These are phyloP conservation scores for Cyclopterus lumpus DNA, from an alignment of 2,797 vertebrate species.

Conservation along the genomic window DNA sequence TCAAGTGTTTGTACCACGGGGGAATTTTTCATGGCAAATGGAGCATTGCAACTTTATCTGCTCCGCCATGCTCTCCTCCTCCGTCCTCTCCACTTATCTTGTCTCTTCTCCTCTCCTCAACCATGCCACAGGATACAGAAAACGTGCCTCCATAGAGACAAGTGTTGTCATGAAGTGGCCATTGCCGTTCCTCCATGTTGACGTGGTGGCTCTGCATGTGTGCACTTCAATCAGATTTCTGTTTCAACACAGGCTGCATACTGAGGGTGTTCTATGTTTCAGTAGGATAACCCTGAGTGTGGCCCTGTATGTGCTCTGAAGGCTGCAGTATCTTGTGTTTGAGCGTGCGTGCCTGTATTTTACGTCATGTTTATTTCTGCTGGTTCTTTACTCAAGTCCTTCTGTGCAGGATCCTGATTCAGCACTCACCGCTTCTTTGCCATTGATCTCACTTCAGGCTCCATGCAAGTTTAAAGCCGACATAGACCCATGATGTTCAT, in stretches of 20 bases:
- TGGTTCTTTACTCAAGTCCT: not conserved
- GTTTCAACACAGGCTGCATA: not conserved
- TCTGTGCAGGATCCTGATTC: not conserved
- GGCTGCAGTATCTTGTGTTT: not conserved
- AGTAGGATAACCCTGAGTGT: not conserved
- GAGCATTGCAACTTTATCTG: constrained; percentile 67
- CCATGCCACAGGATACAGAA: constrained; percentile 31
- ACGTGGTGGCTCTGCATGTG: constrained; percentile 11
- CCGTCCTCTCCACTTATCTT: constrained; percentile 72
- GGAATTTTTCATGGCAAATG: constrained; percentile 69
- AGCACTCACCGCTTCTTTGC: constrained; percentile 7
- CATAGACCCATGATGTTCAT: not conserved
- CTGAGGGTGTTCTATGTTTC: not conserved
- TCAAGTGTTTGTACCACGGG: constrained; percentile 59
- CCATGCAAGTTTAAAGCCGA: not conserved
- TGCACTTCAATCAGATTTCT: not conserved
- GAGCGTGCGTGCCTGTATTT: not conserved
- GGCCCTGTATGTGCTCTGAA: not conserved
- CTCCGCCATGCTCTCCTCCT: constrained; percentile 52
- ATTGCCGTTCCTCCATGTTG: not conserved
- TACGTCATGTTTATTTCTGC: not conserved
- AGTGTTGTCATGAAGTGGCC: constrained; percentile 17
- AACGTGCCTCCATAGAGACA: constrained; percentile 34
- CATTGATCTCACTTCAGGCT: constrained; percentile 5
- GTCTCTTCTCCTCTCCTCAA: constrained; percentile 54